These are phyloP conservation scores for Ernsta delagoae DNA, from an alignment of 2,888 invertebrate genomes.

Conservation along the genomic window DNA sequence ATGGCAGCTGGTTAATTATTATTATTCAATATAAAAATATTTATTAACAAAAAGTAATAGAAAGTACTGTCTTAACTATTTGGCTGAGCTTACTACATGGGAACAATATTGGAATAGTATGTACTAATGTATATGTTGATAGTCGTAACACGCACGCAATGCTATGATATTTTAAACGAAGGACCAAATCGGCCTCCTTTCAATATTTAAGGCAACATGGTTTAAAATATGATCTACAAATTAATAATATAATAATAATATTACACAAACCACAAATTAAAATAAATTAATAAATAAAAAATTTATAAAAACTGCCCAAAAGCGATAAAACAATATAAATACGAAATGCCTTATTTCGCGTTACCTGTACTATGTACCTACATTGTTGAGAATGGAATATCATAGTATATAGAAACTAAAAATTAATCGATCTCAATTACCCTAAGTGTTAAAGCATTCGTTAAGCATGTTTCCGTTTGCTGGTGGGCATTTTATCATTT, in stretches of 20 bases:
- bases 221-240: slow-evolving; percentile 39
- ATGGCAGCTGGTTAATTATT: slow-evolving; percentile 70
- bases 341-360: slow-evolving; percentile 81
- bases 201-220: slow-evolving; percentile 39
- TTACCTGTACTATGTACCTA: slow-evolving; percentile 80
- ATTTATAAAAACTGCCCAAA: slow-evolving; percentile 53
- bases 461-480: slow-evolving; percentile 58
- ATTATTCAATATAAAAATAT: slow-evolving; percentile 42
- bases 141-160: slow-evolving; percentile 62
- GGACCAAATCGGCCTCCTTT: slow-evolving; percentile 55
- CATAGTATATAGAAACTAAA: slow-evolving; percentile 75
- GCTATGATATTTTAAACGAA: slow-evolving; percentile 39
- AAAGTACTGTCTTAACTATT: slow-evolving; percentile 49
- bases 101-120: slow-evolving; percentile 78
- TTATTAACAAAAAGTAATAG: slow-evolving; percentile 50
- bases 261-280: slow-evolving; percentile 40
- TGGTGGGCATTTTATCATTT: slow-evolving; percentile 30
- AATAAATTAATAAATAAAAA: slow-evolving; percentile 42
- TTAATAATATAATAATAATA: slow-evolving; percentile 43
- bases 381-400: slow-evolving; percentile 71
- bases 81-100: slow-evolving; percentile 80
- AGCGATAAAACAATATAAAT: slow-evolving; percentile 50
- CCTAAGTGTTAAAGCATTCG: slow-evolving; percentile 72
- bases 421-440: slow-evolving; percentile 81
- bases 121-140: slow-evolving; percentile 53